A percentile compares a stretch with the other conserved stretches of the same genome.
These are phyloP conservation scores for Hylia prasina DNA, from an alignment of 2,113 vertebrate genomes.

Conservation along the genomic window DNA sequence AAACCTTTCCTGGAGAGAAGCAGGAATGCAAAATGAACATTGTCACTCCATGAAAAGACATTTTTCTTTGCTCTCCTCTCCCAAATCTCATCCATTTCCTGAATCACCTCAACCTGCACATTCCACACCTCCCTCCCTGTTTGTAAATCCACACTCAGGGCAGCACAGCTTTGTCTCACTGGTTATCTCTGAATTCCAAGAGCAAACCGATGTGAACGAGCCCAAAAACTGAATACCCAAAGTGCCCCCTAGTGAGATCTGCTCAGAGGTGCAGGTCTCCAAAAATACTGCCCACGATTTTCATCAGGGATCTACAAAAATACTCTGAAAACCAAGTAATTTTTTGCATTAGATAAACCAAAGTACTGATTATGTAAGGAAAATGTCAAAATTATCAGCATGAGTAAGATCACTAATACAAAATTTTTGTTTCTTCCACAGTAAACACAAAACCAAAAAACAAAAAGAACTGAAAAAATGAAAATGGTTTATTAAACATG, in stretches of 20 bases:
- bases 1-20: constrained; percentile 84
- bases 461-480: too few relatives aligned
- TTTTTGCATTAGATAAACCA: neutral
- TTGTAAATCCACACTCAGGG: neutral
- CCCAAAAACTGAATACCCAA: fast-evolving
- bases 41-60: neutral
- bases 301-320: neutral
- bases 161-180: neutral
- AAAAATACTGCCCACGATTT: fast-evolving
- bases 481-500: neutral
- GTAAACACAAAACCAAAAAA: neutral
- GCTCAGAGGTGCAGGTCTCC: neutral
- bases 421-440: neutral
- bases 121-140: neutral
- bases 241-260: constrained; percentile 28
- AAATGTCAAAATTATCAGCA: neutral
- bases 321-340: neutral
- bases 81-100: neutral
- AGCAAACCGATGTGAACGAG: neutral
- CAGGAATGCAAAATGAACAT: neutral
- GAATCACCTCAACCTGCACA: neutral
- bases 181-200: neutral
- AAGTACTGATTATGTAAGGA: neutral
- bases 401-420: neutral
- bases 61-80: neutral